phyloP scores from a whole-genome alignment of 2,888 invertebrate genomes.

The Tanytarsus gracilentus region DNA sequence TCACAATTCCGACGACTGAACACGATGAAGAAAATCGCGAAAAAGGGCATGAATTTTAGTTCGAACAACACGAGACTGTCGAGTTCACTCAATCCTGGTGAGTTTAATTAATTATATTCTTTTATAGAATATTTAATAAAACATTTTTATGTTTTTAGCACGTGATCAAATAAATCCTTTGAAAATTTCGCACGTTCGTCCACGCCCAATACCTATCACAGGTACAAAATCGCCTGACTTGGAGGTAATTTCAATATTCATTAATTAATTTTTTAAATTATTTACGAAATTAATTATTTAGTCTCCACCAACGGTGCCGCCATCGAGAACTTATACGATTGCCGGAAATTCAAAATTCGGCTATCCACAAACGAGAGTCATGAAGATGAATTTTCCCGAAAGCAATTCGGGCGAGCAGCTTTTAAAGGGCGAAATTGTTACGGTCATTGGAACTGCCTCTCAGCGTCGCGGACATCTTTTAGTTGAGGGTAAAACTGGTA shows the following conservation, averaged over 20 bases:
- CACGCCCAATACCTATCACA: too few relatives aligned
- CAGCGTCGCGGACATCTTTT: slow-evolving; percentile 76
- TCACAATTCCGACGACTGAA: slow-evolving; percentile 64
- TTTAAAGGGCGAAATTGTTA: slow-evolving; percentile 75
- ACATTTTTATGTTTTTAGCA: too few relatives aligned
- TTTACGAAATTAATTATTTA: slow-evolving; percentile 37
- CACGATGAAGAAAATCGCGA: slow-evolving; percentile 43
- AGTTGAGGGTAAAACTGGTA: slow-evolving; percentile 55
- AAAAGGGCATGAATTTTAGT: slow-evolving; percentile 23
- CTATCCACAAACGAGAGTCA: slow-evolving; percentile 84
- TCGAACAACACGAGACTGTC: slow-evolving; percentile 17
- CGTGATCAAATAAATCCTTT: too few relatives aligned
- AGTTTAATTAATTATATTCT: slow-evolving; percentile 11
- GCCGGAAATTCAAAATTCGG: slow-evolving; percentile 81
- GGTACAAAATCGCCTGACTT: neutral
- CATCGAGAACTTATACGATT: slow-evolving; percentile 82
- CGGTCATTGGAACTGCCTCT: slow-evolving; percentile 79
- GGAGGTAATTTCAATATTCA: slow-evolving; percentile 14
- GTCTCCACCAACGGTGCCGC: slow-evolving; percentile 84
- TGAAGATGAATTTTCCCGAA: slow-evolving; percentile 82
- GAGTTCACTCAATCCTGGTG: neutral
- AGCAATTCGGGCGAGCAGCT: slow-evolving; percentile 45
- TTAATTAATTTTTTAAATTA: slow-evolving; percentile 26
- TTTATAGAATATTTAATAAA: too few relatives aligned
- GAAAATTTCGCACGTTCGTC: too few relatives aligned